Conservation (phyloP, 2,888 invertebrate genomes). For the Macaria notata region DNA sequence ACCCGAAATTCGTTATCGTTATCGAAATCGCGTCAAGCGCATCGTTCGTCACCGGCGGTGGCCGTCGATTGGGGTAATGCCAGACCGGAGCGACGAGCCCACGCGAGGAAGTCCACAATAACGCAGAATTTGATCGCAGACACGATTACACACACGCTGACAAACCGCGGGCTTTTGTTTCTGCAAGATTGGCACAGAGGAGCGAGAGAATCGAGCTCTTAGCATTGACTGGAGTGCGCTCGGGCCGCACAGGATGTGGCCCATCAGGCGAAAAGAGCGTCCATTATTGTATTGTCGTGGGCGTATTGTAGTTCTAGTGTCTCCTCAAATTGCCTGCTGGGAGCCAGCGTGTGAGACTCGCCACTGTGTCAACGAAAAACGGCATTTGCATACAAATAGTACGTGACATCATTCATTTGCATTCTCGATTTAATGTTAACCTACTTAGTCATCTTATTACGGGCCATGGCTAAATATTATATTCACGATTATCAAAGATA, state of each 20-base stretch:
- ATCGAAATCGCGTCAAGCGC: conserved; percentile 38
- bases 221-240: conserved; percentile 76
- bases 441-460: no score
- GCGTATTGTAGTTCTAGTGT: conserved; percentile 72
- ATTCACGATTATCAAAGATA: no score
- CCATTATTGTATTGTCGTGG: conserved; percentile 81
- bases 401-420: background rate
- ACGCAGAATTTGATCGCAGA: conserved; percentile 47
- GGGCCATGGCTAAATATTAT: no score
- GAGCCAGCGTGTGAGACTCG: conserved; percentile 49
- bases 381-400: conserved; percentile 5
- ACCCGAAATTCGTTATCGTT: conserved; percentile 31
- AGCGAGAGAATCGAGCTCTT: conserved; percentile 62
- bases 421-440: no score
- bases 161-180: conserved; percentile 27
- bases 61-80: conserved; percentile 40
- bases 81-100: conserved; percentile 40
- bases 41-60: conserved; percentile 53
- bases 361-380: conserved; percentile 36
- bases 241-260: conserved; percentile 69
- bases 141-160: conserved; percentile 42
- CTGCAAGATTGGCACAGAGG: conserved; percentile 37
- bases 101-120: conserved; percentile 61
- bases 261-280: conserved; percentile 76
- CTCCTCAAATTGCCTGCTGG: conserved; percentile 62